A percentile compares a stretch with the other conserved stretches of the same genome.
Conservation (phyloP, 2,113 vertebrate genomes). For the Euleptes europaea region DNA sequence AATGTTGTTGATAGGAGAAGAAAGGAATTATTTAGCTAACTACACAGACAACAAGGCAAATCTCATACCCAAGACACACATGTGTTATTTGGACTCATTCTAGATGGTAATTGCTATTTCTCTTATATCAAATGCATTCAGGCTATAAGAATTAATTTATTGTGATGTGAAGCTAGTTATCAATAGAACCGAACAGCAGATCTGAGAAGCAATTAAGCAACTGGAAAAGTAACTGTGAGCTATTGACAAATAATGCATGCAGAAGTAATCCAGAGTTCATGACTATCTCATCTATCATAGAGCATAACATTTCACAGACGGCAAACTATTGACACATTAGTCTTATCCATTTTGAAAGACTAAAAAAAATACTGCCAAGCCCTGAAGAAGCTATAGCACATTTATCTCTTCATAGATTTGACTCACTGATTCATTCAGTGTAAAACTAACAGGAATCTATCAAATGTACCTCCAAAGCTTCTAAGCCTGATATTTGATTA, state of each 20-base stretch:
- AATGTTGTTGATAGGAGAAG: not conserved
- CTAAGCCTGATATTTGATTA: conserved; percentile 53
- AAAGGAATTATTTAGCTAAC: not conserved
- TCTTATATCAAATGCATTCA: not conserved
- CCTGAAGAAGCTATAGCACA: not conserved
- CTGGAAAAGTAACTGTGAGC: conserved; percentile 32
- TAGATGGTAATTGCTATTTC: conserved; percentile 38
- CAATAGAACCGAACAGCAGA: conserved; percentile 34
- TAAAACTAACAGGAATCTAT: conserved; percentile 16
- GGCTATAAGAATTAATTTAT: conserved; percentile 19
- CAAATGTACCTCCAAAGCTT: conserved; percentile 26
- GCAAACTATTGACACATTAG: not conserved
- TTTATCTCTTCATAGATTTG: conserved; percentile 37
- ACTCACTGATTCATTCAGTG: conserved; percentile 13
- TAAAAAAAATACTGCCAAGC: not conserved
- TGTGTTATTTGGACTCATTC: conserved; percentile 21
- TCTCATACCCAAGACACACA: conserved; percentile 7
- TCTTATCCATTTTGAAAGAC: conserved; percentile 18
- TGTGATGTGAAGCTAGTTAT: not conserved
- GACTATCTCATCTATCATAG: conserved; percentile 1
- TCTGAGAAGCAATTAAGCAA: conserved; percentile 23
- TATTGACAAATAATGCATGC: conserved; percentile 10
- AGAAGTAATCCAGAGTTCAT: conserved; percentile 11
- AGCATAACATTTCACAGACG: not conserved
- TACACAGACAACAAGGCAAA: not conserved